These are phyloP conservation scores for Orycteropus afer DNA, from an alignment of 2,113 vertebrate species.

Conservation along the genomic window DNA sequence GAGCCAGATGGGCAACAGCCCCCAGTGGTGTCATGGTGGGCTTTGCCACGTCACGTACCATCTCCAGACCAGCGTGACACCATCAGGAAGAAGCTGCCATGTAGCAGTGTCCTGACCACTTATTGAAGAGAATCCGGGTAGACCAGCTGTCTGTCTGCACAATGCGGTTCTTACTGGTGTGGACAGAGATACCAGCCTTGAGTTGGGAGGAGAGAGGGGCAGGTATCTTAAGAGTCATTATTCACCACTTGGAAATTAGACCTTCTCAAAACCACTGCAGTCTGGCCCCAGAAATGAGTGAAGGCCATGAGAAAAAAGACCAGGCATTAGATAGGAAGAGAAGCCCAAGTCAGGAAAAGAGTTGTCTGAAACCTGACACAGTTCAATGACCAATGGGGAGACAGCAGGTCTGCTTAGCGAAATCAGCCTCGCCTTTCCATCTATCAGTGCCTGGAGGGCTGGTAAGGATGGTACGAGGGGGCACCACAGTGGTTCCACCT, in stretches of 20 bases:
- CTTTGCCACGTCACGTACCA: rapidly evolving
- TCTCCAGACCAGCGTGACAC: not conserved
- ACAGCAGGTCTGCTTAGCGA: not conserved
- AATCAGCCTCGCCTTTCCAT: not conserved
- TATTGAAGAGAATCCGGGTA: not conserved
- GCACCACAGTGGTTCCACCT: not conserved
- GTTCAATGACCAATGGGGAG: not conserved
- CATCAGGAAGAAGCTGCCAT: rapidly evolving
- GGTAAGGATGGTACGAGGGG: not conserved
- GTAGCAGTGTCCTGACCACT: rapidly evolving
- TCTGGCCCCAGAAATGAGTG: not conserved
- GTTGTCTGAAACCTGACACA: not conserved
- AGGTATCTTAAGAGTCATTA: not conserved
- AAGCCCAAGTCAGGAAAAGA: not conserved
- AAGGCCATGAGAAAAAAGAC: not conserved
- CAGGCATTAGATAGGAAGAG: not conserved
- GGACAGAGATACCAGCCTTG: not conserved
- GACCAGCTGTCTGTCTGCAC: not conserved
- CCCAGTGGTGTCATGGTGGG: rapidly evolving
- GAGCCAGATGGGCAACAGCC: not conserved
- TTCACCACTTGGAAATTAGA: not conserved
- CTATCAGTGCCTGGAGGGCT: not conserved
- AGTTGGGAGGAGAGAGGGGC: not conserved
- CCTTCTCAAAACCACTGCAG: not conserved
- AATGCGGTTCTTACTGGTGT: not conserved